Evolutionary conservation across 2,888 invertebrate species (phyloP).

Genomic region (Caenorhabditis angaria): DNA sequence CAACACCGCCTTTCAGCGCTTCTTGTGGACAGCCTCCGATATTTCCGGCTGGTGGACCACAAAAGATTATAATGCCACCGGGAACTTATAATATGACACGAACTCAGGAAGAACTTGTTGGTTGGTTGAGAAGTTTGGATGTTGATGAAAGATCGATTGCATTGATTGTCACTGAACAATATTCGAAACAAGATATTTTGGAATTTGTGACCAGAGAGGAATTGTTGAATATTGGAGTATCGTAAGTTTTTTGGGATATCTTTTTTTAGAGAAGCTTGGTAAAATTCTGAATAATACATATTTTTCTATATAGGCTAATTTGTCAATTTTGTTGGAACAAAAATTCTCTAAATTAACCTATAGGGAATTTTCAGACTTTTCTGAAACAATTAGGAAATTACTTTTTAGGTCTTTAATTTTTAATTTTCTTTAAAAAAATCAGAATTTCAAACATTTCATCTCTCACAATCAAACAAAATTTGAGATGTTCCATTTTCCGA

Average conservation of each 20-base stretch:
- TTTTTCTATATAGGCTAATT: too few species aligned
- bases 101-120: conserved; percentile 77
- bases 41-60: conserved; percentile 21
- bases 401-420: neutral
- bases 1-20: conserved; percentile 42
- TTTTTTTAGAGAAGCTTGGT: neutral
- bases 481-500: neutral
- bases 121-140: conserved; percentile 81
- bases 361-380: too few species aligned
- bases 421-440: neutral
- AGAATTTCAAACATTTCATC: too few species aligned
- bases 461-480: too few species aligned
- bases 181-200: conserved; percentile 83
- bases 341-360: too few species aligned
- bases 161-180: conserved; percentile 80
- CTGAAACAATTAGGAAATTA: too few species aligned
- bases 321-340: too few species aligned
- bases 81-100: conserved; percentile 24
- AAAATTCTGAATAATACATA: neutral
- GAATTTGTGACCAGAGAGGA: conserved; percentile 85
- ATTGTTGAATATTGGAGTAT: conserved; percentile 82
- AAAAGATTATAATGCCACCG: conserved; percentile 51
- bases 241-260: conserved; percentile 77
- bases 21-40: conserved; percentile 19
- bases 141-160: conserved; percentile 80